Conservation (phyloP, 2,113 vertebrate species). For the Pedetes capensis region DNA sequence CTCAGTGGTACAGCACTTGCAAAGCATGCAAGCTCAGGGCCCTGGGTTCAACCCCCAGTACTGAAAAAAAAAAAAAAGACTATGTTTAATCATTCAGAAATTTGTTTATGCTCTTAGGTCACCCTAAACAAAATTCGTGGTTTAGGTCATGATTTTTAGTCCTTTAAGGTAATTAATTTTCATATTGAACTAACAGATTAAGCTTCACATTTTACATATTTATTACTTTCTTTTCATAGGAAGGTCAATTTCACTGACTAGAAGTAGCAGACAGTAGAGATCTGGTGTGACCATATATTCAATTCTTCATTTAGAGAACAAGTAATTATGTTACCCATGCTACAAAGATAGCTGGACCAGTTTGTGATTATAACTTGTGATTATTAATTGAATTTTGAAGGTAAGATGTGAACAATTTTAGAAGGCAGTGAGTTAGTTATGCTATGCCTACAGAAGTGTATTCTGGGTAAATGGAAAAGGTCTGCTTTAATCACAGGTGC, state of each 20-base stretch:
- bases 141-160: background rate
- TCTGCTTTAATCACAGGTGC: fast-evolving
- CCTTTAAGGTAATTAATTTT: background rate
- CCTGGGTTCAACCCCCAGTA: too few species aligned
- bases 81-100: background rate
- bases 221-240: slow-evolving; percentile 46
- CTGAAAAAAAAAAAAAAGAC: too few species aligned
- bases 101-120: slow-evolving; percentile 53
- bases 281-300: slow-evolving; percentile 70
- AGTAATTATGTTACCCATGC: slow-evolving; percentile 72
- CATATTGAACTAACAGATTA: slow-evolving; percentile 49
- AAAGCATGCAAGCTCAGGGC: too few species aligned
- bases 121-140: slow-evolving; percentile 71
- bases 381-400: background rate
- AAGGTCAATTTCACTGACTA: slow-evolving; percentile 75
- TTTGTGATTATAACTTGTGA: background rate
- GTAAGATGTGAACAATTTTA: background rate
- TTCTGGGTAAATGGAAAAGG: background rate
- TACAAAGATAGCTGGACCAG: background rate
- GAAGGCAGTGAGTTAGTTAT: background rate
- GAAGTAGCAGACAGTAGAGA: slow-evolving; percentile 63
- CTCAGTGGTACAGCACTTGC: too few species aligned
- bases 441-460: fast-evolving
- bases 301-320: slow-evolving; percentile 73
- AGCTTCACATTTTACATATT: slow-evolving; percentile 79